A percentile compares a stretch with the other conserved stretches of the same genome.
Conservation (phyloP, 2,888 invertebrate genomes). For the Mythimna ferrago region DNA sequence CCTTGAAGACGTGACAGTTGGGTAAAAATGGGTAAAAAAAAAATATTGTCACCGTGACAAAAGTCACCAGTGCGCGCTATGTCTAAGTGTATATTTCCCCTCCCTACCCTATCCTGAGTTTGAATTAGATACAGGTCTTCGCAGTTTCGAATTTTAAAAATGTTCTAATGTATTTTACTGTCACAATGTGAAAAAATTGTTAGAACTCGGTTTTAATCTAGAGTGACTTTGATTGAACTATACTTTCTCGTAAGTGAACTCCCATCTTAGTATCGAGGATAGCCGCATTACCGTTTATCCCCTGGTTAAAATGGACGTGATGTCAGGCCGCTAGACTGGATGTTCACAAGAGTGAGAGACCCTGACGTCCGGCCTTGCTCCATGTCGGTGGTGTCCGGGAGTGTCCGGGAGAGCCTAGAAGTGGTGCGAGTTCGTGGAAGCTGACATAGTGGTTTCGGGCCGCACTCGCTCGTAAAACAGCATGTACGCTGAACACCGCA, state of each 20-base stretch:
- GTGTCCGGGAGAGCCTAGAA: constrained; percentile 59
- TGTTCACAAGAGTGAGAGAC: constrained; percentile 13
- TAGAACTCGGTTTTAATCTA: too few relatives aligned
- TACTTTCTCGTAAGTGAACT: constrained; percentile 18
- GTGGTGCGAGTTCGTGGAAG: constrained; percentile 66
- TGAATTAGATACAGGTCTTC: neutral
- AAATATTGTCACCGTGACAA: too few relatives aligned
- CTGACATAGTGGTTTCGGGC: constrained; percentile 52
- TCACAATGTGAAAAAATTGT: neutral
- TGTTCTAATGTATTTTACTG: too few relatives aligned
- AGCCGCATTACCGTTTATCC: neutral
- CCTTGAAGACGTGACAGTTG: too few relatives aligned
- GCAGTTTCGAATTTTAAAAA: neutral
- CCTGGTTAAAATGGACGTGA: neutral
- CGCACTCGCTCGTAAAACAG: constrained; percentile 95
- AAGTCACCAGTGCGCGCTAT: too few relatives aligned
- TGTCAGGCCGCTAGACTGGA: constrained; percentile 1
- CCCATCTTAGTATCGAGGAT: too few relatives aligned
- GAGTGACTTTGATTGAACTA: constrained; percentile 6
- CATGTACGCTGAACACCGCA: constrained; percentile 97
- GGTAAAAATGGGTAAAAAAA: too few relatives aligned
- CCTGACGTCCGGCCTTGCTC: constrained; percentile 26
- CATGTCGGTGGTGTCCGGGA: neutral
- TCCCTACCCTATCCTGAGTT: neutral
- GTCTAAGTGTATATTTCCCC: neutral